Evolutionary conservation across 2,888 invertebrate species (phyloP), one percentile per base, ranked within the genome.

Genomic region (Belgica antarctica): DNA sequence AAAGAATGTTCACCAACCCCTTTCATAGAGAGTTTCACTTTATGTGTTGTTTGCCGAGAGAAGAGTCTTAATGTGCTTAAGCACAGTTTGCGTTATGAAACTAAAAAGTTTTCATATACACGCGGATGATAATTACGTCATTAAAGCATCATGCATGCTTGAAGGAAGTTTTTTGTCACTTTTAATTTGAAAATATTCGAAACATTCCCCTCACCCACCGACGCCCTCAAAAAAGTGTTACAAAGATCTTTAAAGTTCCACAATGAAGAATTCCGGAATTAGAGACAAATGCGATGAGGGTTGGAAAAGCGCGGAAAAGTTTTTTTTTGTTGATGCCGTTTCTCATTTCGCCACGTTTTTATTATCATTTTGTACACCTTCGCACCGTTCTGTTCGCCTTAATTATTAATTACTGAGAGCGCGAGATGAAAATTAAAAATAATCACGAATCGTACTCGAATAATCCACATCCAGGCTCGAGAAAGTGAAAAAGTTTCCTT

Each of bases 361-460:
- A 59, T 59, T 59, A 59, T 59, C 59, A 59, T 59, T 59, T 27
- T n/a, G 12, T 27, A 59, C 59, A 59, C 59, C 59, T 59, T 59
- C 15, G 25, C 24, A 59, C 25, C 59, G 27, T 59, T 59, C 59
- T 59, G 59, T 27, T 59, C n/a, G 24, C 52, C 52, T 59, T 59
- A 59, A 59, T 59, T 25, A 59, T 59, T 59, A 59, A 59, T 59
- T 27, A 27, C 59, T 27, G 22, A 25, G 59, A 24, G 25, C 28
- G 57, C 22, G 47, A 24, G 4, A 4, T 17, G 47, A 59, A 71
- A 66, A 65, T 62, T 59, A 57, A 62, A 59, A 62, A 62, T 65
- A 63, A 34, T 57, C 71, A 65, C n/a, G n/a, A n/a, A n/a, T 62
- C 61, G 22, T 27, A 46, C 15, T 46, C 17, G 46, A n/a, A 12